phyloP scores from a whole-genome alignment of 2,797 vertebrate species.

The Babyrousa celebensis region DNA sequence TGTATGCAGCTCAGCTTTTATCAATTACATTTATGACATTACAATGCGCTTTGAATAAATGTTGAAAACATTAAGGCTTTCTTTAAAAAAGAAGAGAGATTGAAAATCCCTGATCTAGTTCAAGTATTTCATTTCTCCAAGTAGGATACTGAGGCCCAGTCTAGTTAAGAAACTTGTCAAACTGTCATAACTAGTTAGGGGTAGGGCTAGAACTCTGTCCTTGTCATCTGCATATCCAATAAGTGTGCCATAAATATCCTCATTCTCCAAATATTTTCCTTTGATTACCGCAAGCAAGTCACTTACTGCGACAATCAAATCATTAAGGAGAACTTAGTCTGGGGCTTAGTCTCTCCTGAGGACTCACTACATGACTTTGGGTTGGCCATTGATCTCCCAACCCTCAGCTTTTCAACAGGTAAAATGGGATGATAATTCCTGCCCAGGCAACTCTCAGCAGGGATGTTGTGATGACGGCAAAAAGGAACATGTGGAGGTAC shows the following conservation, averaged over 20 bases:
- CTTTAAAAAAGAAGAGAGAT: conserved; percentile 7
- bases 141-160: neutral
- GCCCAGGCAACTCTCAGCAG: neutral
- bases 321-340: conserved; percentile 21
- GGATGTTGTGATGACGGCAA: neutral
- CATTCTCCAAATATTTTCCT: conserved; percentile 65
- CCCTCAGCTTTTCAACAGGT: conserved; percentile 13
- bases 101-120: conserved; percentile 36
- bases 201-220: neutral
- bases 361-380: neutral
- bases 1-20: neutral
- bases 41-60: conserved; percentile 24
- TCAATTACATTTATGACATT: conserved; percentile 39
- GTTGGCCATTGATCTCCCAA: neutral
- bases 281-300: conserved; percentile 52
- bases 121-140: conserved; percentile 39
- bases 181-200: conserved; percentile 4
- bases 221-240: conserved; percentile 43
- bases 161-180: conserved; percentile 46
- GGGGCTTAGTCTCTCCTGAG: conserved; percentile 13
- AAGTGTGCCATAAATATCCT: conserved; percentile 42
- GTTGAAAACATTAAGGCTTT: conserved; percentile 49
- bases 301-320: conserved; percentile 35
- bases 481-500: conserved; percentile 21
- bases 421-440: conserved; percentile 31